Percentiles rank a stretch among this genome's conserved stretches.
These are phyloP conservation scores for Athrips mouffetella DNA, from an alignment of 2,888 invertebrate genomes.

Conservation along the genomic window DNA sequence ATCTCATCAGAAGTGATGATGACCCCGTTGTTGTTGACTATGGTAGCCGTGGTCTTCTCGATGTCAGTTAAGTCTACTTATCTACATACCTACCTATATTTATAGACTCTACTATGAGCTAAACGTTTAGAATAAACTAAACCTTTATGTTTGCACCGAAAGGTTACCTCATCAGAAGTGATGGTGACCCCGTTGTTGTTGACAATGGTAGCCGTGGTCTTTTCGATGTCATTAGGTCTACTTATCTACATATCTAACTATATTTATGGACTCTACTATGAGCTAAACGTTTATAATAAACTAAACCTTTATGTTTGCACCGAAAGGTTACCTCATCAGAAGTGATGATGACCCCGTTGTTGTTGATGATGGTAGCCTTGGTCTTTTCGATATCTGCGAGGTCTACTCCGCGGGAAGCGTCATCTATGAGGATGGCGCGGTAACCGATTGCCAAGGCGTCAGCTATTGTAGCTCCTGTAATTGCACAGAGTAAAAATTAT, in stretches of 20 bases:
- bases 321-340: slow-evolving; percentile 82
- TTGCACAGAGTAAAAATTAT: background rate
- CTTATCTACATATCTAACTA: no score
- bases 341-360: slow-evolving; percentile 88
- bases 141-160: no score
- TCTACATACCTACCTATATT: no score
- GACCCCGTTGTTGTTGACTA: slow-evolving; percentile 87
- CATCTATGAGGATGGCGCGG: slow-evolving; percentile 92
- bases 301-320: no score
- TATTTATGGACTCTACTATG: no score
- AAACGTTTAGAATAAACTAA: no score
- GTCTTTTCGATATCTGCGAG: slow-evolving; percentile 90
- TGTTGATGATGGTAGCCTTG: slow-evolving; percentile 84
- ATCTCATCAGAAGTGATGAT: slow-evolving; percentile 88
- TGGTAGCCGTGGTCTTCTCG: slow-evolving; percentile 86
- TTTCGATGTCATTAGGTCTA: no score
- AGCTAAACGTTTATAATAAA: no score
- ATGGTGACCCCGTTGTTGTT: no score
- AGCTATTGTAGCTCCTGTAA: slow-evolving; percentile 88
- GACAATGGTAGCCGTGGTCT: no score
- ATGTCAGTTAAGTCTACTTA: slow-evolving; percentile 92
- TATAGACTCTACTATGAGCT: no score
- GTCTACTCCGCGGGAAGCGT: slow-evolving; percentile 94
- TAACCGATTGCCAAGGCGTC: slow-evolving; percentile 95
- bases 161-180: no score